A percentile compares a stretch with the other conserved stretches of the same genome.
Conservation (phyloP, 2,888 invertebrate genomes). For the Dermolepida albohirtum region DNA sequence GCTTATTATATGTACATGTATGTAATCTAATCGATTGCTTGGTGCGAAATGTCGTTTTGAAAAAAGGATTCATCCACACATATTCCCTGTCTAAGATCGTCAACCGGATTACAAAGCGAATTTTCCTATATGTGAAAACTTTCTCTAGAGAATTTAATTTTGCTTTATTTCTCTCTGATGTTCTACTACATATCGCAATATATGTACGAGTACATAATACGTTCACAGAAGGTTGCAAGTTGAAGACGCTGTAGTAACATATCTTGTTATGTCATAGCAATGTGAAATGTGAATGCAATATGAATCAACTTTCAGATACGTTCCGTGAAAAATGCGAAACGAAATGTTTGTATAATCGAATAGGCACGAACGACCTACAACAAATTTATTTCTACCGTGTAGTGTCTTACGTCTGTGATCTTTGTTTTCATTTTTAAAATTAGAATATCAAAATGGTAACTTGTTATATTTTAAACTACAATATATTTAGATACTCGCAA, state of each 20-base stretch:
- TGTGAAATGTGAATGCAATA: constrained; percentile 12
- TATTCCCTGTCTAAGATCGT: neutral
- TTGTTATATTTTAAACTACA: too few relatives aligned
- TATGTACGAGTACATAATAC: neutral
- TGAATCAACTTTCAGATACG: constrained; percentile 7
- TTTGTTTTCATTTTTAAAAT: too few relatives aligned
- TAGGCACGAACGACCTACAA: neutral
- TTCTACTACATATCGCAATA: constrained; percentile 4
- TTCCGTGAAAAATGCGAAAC: constrained; percentile 7
- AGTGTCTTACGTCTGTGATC: too few relatives aligned
- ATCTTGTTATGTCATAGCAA: neutral
- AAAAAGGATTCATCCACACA: neutral
- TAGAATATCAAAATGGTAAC: too few relatives aligned
- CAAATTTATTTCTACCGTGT: neutral
- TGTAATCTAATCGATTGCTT: neutral
- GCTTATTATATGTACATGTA: too few relatives aligned
- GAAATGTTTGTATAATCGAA: too few relatives aligned
- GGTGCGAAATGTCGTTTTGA: neutral
- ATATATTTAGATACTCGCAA: too few relatives aligned
- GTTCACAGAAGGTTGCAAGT: neutral
- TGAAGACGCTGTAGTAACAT: neutral
- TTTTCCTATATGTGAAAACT: constrained; percentile 14
- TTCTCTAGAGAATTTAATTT: constrained; percentile 14
- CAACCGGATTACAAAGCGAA: neutral
- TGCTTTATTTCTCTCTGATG: constrained; percentile 13